phyloP scores from a whole-genome alignment of 2,113 vertebrate genomes.

The Clarias batrachus region DNA sequence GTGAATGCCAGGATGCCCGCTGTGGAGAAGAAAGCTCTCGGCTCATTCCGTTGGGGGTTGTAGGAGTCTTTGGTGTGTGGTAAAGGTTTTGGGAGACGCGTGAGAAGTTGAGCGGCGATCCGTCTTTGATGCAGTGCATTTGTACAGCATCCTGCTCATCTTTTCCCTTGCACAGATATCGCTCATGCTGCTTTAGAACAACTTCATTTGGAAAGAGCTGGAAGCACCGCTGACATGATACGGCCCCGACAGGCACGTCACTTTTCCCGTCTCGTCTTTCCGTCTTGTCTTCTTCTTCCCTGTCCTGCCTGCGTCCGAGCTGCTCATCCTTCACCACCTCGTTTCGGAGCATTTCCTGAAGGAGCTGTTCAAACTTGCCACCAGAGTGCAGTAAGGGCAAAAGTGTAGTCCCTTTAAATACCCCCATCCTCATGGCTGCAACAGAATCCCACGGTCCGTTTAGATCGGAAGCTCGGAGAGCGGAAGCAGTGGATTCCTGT shows the following conservation, averaged over 20 bases:
- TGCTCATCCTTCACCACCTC: slow-evolving; percentile 54
- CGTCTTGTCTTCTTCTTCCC: slow-evolving; percentile 23
- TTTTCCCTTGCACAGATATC: slow-evolving; percentile 70
- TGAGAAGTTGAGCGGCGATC: slow-evolving; percentile 53
- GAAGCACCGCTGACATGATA: slow-evolving; percentile 68
- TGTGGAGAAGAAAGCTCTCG: slow-evolving; percentile 62
- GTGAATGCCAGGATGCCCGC: slow-evolving; percentile 65
- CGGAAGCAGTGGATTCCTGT: slow-evolving; percentile 42
- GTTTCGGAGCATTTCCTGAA: slow-evolving; percentile 72
- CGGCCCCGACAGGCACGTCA: slow-evolving; percentile 49
- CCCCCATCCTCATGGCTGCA: slow-evolving; percentile 54
- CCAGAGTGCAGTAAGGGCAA: slow-evolving; percentile 68
- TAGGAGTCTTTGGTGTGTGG: slow-evolving; percentile 31
- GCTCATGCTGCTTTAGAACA: slow-evolving; percentile 72
- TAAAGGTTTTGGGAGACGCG: slow-evolving; percentile 38
- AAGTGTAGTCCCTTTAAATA: slow-evolving; percentile 66
- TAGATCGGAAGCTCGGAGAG: slow-evolving; percentile 45
- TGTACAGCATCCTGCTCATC: slow-evolving; percentile 56
- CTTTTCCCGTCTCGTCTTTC: slow-evolving; percentile 47
- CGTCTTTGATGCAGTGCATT: slow-evolving; percentile 51
- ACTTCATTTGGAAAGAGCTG: slow-evolving; percentile 71
- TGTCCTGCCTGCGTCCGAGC: slow-evolving; percentile 10
- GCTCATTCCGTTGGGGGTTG: slow-evolving; percentile 58
- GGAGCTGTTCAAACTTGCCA: slow-evolving; percentile 71
- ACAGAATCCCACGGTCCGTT: slow-evolving; percentile 64